These are phyloP conservation scores for Apostichopus parvimensis DNA, from an alignment of 35 echinoderm and acorn worm genomes.

Conservation along the genomic window DNA sequence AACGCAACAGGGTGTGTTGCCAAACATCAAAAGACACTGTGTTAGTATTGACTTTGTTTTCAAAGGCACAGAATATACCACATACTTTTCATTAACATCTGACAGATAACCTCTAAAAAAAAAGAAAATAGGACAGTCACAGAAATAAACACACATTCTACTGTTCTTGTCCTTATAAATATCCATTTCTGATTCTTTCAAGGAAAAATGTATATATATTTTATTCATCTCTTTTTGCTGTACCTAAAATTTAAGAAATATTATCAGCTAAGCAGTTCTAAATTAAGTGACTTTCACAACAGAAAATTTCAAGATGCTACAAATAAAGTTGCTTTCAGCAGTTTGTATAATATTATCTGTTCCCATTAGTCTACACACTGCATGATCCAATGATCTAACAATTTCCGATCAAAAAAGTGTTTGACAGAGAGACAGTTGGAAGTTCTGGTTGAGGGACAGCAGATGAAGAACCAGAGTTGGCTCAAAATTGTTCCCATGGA, in stretches of 20 bases:
- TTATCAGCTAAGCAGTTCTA: neutral
- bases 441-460: no score
- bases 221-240: neutral
- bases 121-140: no score
- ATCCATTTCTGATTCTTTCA: conserved; percentile 1
- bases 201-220: neutral
- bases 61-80: conserved; percentile 18
- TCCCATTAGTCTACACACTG: no score
- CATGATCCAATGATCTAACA: no score
- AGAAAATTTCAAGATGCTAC: no score
- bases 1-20: neutral
- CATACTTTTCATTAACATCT: neutral
- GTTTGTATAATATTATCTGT: no score
- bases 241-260: neutral
- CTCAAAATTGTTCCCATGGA: no score
- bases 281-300: no score
- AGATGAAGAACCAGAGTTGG: no score
- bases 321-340: no score
- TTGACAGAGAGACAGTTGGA: no score
- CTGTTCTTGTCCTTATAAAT: conserved; percentile 16
- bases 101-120: neutral
- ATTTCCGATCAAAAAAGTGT: no score
- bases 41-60: conserved; percentile 15
- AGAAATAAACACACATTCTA: neutral
- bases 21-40: conserved; percentile 11